Base-by-base conservation (phyloP, 2,113 vertebrate genomes). In the Scolopax mira region DNA sequence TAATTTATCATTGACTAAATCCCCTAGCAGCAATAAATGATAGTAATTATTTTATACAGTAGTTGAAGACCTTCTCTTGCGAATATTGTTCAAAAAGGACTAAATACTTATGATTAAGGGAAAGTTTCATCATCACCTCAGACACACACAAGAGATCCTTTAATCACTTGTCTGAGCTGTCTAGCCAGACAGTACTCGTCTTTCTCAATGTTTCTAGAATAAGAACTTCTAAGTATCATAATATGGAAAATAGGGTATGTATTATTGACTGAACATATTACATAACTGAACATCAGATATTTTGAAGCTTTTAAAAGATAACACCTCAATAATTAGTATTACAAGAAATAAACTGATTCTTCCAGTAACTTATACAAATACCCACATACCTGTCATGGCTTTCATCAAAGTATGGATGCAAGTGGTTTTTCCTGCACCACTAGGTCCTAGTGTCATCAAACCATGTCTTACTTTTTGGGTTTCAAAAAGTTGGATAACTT, bases 391-490 rank as follows among this genome's bases (percentile, higher is more conserved):
- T 74, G 99, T 98, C 99, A 99, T 98, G 14, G 99, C 98, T 97
- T 92, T 99, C 99, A 99, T 99, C 71, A 99, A 96, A 11, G 98
- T 98, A 67, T 99, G 98, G 85, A 99, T 99, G 82, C 99, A 99
- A 13, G 97, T 98, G 18, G 98, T 99, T 96, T 99, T 99, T 69
- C 99, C 99, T 8, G 99, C 98, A 31, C 99, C 99, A 37, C 99
- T 99, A 7, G 99, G 99, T 39, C 99, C 99, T 49, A 99, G 90
- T 6, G 99, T 98, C 99, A 99, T 99, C 98, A 99, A 98, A 17
- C 99, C 99, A 42, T 99, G 99, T 28, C 99, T 98, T 62, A 99
- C 99, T 77, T 96, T 97, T 97, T 99, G 99, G 1, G 98, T 99
- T 97, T 99, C 99, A 96, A 98, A 99, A 44, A 99, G 97, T 90